Evolutionary conservation across 1,140 invertebrate species (phyloP).

Genomic region (Carposina sasakii): DNA sequence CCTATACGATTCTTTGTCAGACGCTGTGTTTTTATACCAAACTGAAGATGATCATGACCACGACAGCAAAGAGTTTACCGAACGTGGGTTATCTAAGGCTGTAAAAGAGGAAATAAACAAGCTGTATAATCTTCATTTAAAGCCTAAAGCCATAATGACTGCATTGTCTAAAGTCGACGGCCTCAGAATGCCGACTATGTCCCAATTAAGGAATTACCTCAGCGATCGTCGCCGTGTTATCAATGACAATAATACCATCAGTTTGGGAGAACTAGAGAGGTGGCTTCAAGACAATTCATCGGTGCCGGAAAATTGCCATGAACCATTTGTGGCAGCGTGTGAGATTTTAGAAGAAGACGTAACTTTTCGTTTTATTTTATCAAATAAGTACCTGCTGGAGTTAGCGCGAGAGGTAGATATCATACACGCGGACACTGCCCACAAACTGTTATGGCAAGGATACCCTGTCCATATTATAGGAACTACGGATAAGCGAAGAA

Average conservation of each 20-base stretch:
- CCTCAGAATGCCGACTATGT: constrained; percentile 13
- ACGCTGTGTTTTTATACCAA: neutral
- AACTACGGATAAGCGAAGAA: constrained; percentile 22
- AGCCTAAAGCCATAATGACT: constrained; percentile 15
- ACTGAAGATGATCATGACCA: constrained; percentile 1
- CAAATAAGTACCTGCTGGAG: constrained; percentile 19
- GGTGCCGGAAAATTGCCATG: constrained; percentile 16
- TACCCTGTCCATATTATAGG: constrained; percentile 25
- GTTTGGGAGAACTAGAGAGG: constrained; percentile 16
- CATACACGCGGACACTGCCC: constrained; percentile 27
- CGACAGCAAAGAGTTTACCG: neutral
- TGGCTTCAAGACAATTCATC: constrained; percentile 11
- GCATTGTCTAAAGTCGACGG: constrained; percentile 10
- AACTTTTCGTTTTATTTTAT: constrained; percentile 19
- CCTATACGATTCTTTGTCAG: neutral
- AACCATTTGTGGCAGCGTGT: constrained; percentile 18
- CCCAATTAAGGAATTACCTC: constrained; percentile 22
- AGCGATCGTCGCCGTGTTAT: constrained; percentile 3
- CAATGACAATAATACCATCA: constrained; percentile 10
- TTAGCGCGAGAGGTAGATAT: constrained; percentile 1
- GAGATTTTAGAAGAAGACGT: constrained; percentile 9
- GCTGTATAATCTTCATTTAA: constrained; percentile 11
- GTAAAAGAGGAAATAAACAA: constrained; percentile 16
- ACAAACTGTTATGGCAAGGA: constrained; percentile 33
- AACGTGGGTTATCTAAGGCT: constrained; percentile 7